Percentiles rank a stretch among this genome's conserved stretches.
These are phyloP conservation scores for Chelon labrosus DNA, from an alignment of 2,797 vertebrate genomes.

Conservation along the genomic window DNA sequence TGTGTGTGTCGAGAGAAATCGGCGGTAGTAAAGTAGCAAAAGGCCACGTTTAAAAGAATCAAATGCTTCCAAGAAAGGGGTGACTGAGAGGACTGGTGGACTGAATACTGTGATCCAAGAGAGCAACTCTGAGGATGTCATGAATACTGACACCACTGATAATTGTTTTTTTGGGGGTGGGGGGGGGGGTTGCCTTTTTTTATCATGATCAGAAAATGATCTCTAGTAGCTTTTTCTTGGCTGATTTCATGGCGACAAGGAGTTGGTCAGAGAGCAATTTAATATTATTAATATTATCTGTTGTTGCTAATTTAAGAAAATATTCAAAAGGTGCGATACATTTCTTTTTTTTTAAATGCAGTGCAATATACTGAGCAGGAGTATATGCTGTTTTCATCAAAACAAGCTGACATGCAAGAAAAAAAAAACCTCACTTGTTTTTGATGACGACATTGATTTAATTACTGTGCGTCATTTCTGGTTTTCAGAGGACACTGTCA, in stretches of 20 bases:
- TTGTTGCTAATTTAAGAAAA: conserved; percentile 36
- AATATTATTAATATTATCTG: too few relatives aligned
- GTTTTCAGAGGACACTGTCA: conserved; percentile 51
- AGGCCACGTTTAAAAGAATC: conserved; percentile 41
- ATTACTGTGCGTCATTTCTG: conserved; percentile 35
- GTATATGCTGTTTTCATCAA: conserved; percentile 10
- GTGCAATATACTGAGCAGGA: conserved; percentile 54
- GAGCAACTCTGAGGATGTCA: conserved; percentile 47
- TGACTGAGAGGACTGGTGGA: conserved; percentile 22
- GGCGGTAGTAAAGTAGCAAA: conserved; percentile 54
- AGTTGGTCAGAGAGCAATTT: conserved; percentile 26
- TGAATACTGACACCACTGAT: conserved; percentile 19
- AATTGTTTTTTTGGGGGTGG: conserved; percentile 10
- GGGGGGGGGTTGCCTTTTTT: conserved; percentile 25
- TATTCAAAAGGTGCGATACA: conserved; percentile 40
- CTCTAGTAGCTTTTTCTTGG: conserved; percentile 39
- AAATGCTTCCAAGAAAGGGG: conserved; percentile 67
- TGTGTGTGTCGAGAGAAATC: conserved; percentile 2
- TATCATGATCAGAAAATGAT: conserved; percentile 26
- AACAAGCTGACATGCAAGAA: conserved; percentile 39
- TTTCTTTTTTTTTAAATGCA: conserved; percentile 17
- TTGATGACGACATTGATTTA: conserved; percentile 26
- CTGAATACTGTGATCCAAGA: conserved; percentile 73
- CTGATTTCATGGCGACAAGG: conserved; percentile 4
- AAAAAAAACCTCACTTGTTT: conserved; percentile 20